Evolutionary conservation across 1,140 invertebrate genomes (phyloP).

Genomic region (Formica selysi): DNA sequence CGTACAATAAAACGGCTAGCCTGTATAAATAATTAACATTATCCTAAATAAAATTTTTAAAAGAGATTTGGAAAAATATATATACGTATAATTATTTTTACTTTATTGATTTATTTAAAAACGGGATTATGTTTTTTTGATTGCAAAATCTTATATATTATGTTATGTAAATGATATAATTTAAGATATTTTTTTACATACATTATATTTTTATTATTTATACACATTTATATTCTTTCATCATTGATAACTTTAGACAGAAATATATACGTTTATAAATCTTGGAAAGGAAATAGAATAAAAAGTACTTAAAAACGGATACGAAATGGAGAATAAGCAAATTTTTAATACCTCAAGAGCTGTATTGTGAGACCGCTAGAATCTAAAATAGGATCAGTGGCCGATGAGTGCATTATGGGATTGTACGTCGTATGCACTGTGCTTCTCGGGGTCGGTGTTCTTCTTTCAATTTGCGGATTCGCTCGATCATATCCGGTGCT

Average conservation of each 20-base stretch:
- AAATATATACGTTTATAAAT: slow-evolving; percentile 5
- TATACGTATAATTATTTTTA: neutral
- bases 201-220: neutral
- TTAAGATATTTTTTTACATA: neutral
- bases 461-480: slow-evolving; percentile 10
- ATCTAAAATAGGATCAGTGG: slow-evolving; percentile 52
- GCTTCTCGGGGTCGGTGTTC: slow-evolving; percentile 55
- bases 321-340: neutral
- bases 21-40: slow-evolving; percentile 36
- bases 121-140: neutral
- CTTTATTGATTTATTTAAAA: neutral
- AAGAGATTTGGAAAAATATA: neutral
- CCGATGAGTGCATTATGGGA: slow-evolving; percentile 20
- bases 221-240: neutral
- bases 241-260: neutral
- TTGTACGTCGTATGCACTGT: slow-evolving; percentile 63
- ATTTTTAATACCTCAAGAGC: slow-evolving; percentile 58
- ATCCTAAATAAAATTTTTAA: neutral
- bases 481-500: neutral
- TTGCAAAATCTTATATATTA: neutral
- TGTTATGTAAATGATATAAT: neutral
- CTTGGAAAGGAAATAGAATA: neutral
- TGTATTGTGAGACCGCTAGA: slow-evolving; percentile 61
- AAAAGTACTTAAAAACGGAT: neutral
- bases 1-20: slow-evolving; percentile 61